Percentiles rank a stretch among this genome's conserved stretches.
These are phyloP conservation scores for Hemistola chrysoprasaria DNA, from an alignment of 2,888 invertebrate genomes.

Conservation along the genomic window DNA sequence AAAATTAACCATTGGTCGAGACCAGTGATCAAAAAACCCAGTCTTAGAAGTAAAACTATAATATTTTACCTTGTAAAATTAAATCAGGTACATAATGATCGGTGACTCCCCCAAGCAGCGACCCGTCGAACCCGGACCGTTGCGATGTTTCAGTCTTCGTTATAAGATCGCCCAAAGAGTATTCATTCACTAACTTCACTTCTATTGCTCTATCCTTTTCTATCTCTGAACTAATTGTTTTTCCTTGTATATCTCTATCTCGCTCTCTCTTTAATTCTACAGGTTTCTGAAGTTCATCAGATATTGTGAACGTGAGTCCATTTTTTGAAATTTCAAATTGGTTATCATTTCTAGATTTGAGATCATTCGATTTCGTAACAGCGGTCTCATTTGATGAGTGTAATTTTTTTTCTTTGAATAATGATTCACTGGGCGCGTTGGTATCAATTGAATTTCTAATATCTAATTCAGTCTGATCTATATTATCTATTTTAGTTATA, in stretches of 20 bases:
- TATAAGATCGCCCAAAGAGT: conserved; percentile 75
- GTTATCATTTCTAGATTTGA: background rate
- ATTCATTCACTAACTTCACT: conserved; percentile 76
- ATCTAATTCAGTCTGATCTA: background rate
- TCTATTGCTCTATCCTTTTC: conserved; percentile 35
- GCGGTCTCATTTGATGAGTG: conserved; percentile 1
- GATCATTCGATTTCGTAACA: background rate
- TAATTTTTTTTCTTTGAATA: background rate
- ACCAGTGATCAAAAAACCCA: too few species aligned
- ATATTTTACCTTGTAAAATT: conserved; percentile 85
- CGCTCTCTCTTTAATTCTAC: conserved; percentile 25
- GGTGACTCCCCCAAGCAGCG: conserved; percentile 83
- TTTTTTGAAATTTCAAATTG: background rate
- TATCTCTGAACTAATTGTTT: conserved; percentile 8
- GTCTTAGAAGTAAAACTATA: background rate
- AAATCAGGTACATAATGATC: conserved; percentile 88
- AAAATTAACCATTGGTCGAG: too few species aligned
- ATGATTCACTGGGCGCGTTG: conserved; percentile 1
- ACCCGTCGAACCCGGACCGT: conserved; percentile 79
- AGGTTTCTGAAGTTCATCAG: background rate
- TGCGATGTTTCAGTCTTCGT: conserved; percentile 14
- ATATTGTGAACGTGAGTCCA: conserved; percentile 4
- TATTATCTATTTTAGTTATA: background rate
- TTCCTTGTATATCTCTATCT: conserved; percentile 26
- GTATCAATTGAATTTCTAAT: conserved; percentile 1